A percentile compares a stretch with the other conserved stretches of the same genome.
phyloP scores from a whole-genome alignment of 2,888 invertebrate genomes.

The Leucoptera coffeella region DNA sequence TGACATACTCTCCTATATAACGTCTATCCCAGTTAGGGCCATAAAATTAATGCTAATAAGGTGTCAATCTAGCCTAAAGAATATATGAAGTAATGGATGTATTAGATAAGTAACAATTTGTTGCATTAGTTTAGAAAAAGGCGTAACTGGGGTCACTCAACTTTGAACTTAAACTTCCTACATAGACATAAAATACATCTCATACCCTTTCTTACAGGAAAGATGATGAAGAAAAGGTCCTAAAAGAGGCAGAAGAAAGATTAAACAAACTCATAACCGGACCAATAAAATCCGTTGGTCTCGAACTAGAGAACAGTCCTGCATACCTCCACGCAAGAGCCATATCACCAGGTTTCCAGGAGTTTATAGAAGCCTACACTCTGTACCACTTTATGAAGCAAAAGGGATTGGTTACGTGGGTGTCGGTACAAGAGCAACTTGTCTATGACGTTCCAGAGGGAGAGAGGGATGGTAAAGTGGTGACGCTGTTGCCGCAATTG shows the following conservation, averaged over 20 bases:
- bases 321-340: slow-evolving; percentile 39
- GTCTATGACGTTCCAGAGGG: slow-evolving; percentile 9
- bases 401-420: slow-evolving; percentile 45
- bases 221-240: slow-evolving; percentile 19
- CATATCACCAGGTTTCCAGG: slow-evolving; percentile 56
- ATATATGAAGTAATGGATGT: too few species aligned
- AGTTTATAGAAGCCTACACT: slow-evolving; percentile 81
- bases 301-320: slow-evolving; percentile 67
- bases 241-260: slow-evolving; percentile 55
- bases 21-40: too few species aligned
- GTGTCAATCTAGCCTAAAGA: too few species aligned
- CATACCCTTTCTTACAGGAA: slow-evolving; percentile 19
- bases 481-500: slow-evolving; percentile 29
- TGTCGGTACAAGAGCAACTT: slow-evolving; percentile 11
- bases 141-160: too few species aligned
- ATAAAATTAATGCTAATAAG: too few species aligned
- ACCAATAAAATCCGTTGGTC: slow-evolving; percentile 55
- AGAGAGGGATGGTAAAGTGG: slow-evolving; percentile 13
- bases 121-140: too few species aligned
- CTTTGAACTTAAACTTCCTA: too few species aligned
- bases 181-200: too few species aligned
- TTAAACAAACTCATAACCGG: slow-evolving; percentile 56
- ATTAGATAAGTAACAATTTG: too few species aligned
- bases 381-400: slow-evolving; percentile 67
- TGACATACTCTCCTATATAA: too few species aligned